Conservation (phyloP, 2,888 invertebrate genomes). For the Diachrysia chrysitis region DNA sequence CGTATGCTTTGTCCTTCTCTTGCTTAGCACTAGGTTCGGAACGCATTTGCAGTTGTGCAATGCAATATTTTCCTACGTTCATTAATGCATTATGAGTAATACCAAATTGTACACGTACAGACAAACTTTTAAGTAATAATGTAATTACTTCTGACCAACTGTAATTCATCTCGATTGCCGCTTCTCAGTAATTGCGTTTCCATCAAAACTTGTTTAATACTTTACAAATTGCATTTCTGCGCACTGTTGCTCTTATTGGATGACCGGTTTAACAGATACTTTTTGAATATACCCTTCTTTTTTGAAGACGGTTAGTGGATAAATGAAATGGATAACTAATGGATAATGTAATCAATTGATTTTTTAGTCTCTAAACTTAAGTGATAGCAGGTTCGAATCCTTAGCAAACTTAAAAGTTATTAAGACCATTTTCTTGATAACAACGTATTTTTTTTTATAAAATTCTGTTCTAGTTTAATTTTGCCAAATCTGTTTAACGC, state of each 20-base stretch:
- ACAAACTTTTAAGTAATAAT: background rate
- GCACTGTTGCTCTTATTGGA: conserved; percentile 23
- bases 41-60: too few species aligned
- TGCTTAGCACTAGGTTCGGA: too few species aligned
- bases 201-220: conserved; percentile 54
- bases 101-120: background rate
- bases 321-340: too few species aligned
- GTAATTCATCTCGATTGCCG: conserved; percentile 41
- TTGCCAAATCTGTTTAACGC: background rate
- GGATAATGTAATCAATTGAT: too few species aligned
- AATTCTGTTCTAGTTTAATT: background rate
- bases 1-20: too few species aligned
- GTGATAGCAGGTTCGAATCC: background rate
- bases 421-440: background rate
- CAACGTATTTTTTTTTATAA: too few species aligned
- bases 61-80: too few species aligned
- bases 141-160: conserved; percentile 5
- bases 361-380: too few species aligned
- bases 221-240: conserved; percentile 54
- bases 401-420: background rate
- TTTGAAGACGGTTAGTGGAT: background rate
- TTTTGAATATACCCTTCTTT: background rate
- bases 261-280: background rate
- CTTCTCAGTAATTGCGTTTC: conserved; percentile 47
- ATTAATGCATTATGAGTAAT: too few species aligned